These are phyloP conservation scores for Philereme vetulata DNA, from an alignment of 2,888 invertebrate species.

Conservation along the genomic window DNA sequence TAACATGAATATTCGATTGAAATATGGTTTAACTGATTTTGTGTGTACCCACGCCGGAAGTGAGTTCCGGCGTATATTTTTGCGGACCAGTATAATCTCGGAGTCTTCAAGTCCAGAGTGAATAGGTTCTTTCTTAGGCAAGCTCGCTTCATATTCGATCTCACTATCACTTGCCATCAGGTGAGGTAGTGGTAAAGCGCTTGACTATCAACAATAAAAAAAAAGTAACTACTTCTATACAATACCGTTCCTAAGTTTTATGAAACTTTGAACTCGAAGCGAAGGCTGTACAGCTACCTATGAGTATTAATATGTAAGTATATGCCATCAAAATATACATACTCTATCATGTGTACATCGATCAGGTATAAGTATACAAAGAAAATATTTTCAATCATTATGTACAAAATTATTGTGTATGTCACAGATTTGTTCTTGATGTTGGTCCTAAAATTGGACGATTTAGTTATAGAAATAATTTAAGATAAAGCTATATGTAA, in stretches of 20 bases:
- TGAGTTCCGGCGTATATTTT: too few relatives aligned
- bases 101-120: too few relatives aligned
- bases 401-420: slow-evolving; percentile 80
- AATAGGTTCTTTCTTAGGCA: too few relatives aligned
- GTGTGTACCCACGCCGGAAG: too few relatives aligned
- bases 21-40: too few relatives aligned
- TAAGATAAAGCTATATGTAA: neutral
- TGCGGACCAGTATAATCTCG: too few relatives aligned
- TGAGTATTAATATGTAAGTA: slow-evolving; percentile 14
- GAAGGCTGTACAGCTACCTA: slow-evolving; percentile 17
- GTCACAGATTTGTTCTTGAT: slow-evolving; percentile 75
- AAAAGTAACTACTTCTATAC: neutral
- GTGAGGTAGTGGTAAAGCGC: neutral
- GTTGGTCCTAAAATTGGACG: slow-evolving; percentile 61
- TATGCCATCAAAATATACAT: slow-evolving; percentile 34
- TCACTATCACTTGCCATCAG: too few relatives aligned
- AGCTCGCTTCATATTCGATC: too few relatives aligned
- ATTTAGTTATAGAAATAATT: neutral
- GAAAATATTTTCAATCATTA: slow-evolving; percentile 50
- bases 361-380: slow-evolving; percentile 53
- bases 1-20: too few relatives aligned
- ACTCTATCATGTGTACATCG: slow-evolving; percentile 49
- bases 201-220: neutral
- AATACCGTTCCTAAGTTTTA: neutral
- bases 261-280: slow-evolving; percentile 6